Evolutionary conservation across 2,888 invertebrate genomes (phyloP).

Genomic region (Disparrhopalites patrizii): DNA sequence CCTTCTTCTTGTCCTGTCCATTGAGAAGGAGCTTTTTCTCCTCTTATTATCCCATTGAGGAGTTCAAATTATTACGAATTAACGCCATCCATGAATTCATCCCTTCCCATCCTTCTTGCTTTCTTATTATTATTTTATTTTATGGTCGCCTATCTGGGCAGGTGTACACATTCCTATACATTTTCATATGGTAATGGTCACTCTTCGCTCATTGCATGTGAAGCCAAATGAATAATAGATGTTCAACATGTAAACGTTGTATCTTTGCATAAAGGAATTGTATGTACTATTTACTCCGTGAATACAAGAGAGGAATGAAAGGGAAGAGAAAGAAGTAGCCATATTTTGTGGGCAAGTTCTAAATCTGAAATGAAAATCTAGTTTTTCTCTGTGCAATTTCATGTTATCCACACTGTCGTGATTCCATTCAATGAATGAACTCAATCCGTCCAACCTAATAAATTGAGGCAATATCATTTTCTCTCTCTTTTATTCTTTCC

Average conservation of each 20-base stretch:
- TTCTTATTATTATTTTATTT: too few relatives aligned
- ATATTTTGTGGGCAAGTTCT: neutral
- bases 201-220: too few relatives aligned
- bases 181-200: too few relatives aligned
- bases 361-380: slow-evolving; percentile 4
- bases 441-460: slow-evolving; percentile 4
- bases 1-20: neutral
- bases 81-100: slow-evolving; percentile 4
- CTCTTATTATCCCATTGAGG: slow-evolving; percentile 4
- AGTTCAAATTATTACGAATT: slow-evolving; percentile 4
- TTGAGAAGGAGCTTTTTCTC: neutral
- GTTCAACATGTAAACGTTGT: too few relatives aligned
- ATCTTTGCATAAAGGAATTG: too few relatives aligned
- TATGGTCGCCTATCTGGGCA: too few relatives aligned
- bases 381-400: neutral
- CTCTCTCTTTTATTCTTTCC: neutral
- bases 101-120: too few relatives aligned
- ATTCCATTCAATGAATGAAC: neutral
- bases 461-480: slow-evolving; percentile 4
- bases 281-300: too few relatives aligned
- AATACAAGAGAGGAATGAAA: too few relatives aligned
- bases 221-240: too few relatives aligned
- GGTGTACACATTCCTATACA: too few relatives aligned
- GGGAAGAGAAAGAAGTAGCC: too few relatives aligned
- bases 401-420: neutral